Percentiles rank a stretch among this genome's conserved stretches.
These are phyloP conservation scores for Otis tarda DNA, from an alignment of 2,113 vertebrate genomes.

Conservation along the genomic window DNA sequence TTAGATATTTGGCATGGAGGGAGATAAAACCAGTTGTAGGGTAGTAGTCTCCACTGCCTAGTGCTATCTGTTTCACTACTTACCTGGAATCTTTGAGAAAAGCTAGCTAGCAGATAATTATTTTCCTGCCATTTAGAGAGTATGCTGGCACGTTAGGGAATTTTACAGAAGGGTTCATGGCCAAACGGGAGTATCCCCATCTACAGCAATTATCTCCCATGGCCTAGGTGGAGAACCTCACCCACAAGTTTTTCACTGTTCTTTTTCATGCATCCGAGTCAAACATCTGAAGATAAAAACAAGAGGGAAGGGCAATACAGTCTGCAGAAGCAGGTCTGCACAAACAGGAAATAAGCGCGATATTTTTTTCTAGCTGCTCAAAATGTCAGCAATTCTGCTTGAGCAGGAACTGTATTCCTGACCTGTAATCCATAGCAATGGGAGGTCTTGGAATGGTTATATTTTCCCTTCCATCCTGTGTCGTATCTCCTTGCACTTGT, in stretches of 20 bases:
- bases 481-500: neutral
- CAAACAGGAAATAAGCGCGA: conserved; percentile 12
- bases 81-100: neutral
- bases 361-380: neutral
- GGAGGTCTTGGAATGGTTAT: neutral
- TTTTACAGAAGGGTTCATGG: neutral
- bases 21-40: neutral
- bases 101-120: neutral
- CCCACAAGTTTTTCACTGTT: neutral
- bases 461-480: neutral
- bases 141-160: neutral
- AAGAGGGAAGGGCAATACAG: neutral
- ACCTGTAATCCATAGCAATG: neutral
- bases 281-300: conserved; percentile 6
- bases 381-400: neutral
- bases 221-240: neutral
- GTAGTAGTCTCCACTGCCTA: neutral
- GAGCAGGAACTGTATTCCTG: neutral
- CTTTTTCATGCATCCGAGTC: neutral
- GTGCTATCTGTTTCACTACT: neutral
- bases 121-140: neutral
- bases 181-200: neutral
- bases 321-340: neutral
- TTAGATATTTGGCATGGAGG: neutral
- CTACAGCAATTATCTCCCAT: neutral